Evolutionary conservation across 2,888 invertebrate genomes (phyloP).

Genomic region (Allophyes oxyacanthae): DNA sequence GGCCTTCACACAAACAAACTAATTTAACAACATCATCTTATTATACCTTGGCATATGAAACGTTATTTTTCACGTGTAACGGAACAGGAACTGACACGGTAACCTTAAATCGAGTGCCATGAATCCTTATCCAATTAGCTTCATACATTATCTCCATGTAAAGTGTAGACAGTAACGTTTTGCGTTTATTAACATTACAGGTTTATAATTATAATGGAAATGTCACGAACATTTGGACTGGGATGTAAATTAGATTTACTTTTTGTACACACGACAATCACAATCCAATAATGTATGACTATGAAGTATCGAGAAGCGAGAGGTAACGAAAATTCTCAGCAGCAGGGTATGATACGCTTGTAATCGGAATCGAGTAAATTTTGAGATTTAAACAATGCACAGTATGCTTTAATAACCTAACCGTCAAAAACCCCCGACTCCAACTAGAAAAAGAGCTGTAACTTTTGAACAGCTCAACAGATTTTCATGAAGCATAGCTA

Average conservation of each 20-base stretch:
- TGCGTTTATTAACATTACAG: slow-evolving; percentile 8
- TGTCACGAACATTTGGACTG: slow-evolving; percentile 9
- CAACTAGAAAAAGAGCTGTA: too few species aligned
- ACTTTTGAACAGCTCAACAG: too few species aligned
- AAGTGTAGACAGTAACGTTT: slow-evolving; percentile 20
- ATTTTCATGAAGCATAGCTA: too few species aligned
- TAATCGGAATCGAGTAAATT: too few species aligned
- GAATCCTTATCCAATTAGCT: slow-evolving; percentile 47
- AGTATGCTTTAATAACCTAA: too few species aligned
- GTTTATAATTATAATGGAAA: slow-evolving; percentile 1
- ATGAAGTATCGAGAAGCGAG: neutral
- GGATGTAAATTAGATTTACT: neutral
- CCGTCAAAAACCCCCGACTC: too few species aligned
- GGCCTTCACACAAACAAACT: slow-evolving; percentile 40
- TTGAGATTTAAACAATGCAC: too few species aligned
- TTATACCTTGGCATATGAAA: slow-evolving; percentile 29
- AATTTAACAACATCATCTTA: slow-evolving; percentile 30
- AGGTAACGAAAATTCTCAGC: too few species aligned
- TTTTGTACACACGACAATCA: neutral
- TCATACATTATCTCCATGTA: slow-evolving; percentile 23
- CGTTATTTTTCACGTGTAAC: slow-evolving; percentile 35
- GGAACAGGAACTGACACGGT: slow-evolving; percentile 53
- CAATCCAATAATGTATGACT: neutral
- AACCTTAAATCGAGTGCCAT: slow-evolving; percentile 40
- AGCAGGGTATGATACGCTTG: too few species aligned